A percentile compares a stretch with the other conserved stretches of the same genome.
Evolutionary conservation across 30 jellyfish, hydroid and myxozoan genomes (phyloP).

Genomic region (Aurelia aurita): DNA sequence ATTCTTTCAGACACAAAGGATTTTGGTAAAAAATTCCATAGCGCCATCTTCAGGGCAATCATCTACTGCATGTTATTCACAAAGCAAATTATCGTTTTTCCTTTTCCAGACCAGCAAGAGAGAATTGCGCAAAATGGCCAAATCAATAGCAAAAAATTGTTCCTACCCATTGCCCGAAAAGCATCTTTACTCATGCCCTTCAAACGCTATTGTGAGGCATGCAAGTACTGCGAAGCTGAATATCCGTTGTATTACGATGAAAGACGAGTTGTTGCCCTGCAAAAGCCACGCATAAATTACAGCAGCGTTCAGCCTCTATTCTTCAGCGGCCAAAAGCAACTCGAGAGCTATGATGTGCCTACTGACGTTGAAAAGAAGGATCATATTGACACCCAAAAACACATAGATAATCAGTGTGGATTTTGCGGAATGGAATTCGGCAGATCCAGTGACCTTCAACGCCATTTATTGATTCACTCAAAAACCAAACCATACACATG

Average conservation of each 20-base stretch:
- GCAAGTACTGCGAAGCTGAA: not conserved
- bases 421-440: slow-evolving; percentile 62
- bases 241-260: not conserved
- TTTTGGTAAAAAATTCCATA: too few species aligned
- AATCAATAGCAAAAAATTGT: not conserved
- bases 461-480: slow-evolving; percentile 72
- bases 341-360: too few species aligned
- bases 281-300: not conserved
- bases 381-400: not conserved
- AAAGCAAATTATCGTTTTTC: too few species aligned
- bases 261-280: not conserved
- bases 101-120: too few species aligned
- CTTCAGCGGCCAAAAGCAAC: too few species aligned
- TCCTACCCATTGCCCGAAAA: not conserved
- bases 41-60: too few species aligned
- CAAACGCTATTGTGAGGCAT: not conserved
- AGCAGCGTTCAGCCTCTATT: too few species aligned
- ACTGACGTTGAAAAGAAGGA: too few species aligned
- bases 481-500: slow-evolving; percentile 81
- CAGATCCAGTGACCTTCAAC: slow-evolving; percentile 72
- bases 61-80: too few species aligned
- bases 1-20: too few species aligned
- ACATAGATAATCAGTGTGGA: not conserved
- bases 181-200: not conserved
- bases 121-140: too few species aligned